Conservation (phyloP, 2,113 vertebrate species). For the Eolophus roseicapilla region DNA sequence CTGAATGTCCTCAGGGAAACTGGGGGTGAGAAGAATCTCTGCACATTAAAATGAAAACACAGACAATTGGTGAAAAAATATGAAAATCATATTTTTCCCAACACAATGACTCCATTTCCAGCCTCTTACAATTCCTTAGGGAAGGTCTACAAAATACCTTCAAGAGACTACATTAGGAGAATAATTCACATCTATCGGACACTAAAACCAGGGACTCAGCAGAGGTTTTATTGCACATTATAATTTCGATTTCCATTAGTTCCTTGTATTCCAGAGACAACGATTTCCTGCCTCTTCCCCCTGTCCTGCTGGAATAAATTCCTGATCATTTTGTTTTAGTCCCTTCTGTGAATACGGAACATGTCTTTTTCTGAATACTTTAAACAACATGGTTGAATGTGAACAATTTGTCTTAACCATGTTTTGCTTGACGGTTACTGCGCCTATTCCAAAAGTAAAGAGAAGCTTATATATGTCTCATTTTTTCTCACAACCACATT, state of each 20-base stretch:
- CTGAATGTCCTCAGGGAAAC: background rate
- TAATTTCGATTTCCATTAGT: background rate
- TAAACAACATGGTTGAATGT: background rate
- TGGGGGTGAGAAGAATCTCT: background rate
- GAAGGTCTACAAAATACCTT: background rate
- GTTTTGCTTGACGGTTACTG: background rate
- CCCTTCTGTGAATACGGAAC: background rate
- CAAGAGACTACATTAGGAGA: background rate
- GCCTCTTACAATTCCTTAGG: background rate
- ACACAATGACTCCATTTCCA: background rate
- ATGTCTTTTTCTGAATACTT: background rate
- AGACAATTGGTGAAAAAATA: slow-evolving; percentile 8
- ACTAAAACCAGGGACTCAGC: background rate
- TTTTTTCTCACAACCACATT: background rate
- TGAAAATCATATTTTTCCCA: slow-evolving; percentile 22
- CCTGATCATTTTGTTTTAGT: background rate
- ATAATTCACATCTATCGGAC: background rate
- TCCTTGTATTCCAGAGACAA: background rate
- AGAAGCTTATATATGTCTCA: background rate
- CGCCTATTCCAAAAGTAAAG: background rate
- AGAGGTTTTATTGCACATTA: background rate
- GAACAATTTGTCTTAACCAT: background rate
- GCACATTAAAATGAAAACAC: background rate
- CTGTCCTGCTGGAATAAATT: background rate
- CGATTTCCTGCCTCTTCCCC: background rate